phyloP scores from a whole-genome alignment of 2,113 vertebrate species.

The Copsychus sechellarum region DNA sequence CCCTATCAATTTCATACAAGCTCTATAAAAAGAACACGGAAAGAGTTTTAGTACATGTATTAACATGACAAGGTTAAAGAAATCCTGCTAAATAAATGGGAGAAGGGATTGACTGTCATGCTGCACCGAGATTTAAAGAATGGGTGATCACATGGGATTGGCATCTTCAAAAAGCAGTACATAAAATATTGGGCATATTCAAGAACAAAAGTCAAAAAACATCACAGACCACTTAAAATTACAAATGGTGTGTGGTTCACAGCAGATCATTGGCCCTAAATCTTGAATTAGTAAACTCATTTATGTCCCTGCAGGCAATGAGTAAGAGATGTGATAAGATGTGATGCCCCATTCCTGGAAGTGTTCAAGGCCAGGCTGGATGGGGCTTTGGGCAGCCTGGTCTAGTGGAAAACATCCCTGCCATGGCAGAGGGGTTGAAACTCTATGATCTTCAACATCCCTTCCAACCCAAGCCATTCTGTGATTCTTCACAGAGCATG shows the following conservation, averaged over 20 bases:
- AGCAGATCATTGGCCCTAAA: neutral
- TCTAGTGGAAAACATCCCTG: neutral
- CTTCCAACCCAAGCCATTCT: neutral
- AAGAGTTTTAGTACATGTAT: neutral
- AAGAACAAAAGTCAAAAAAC: neutral
- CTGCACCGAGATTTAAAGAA: neutral
- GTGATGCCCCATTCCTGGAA: neutral
- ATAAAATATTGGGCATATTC: neutral
- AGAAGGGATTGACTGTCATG: neutral
- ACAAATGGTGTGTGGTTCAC: neutral
- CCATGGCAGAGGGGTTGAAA: neutral
- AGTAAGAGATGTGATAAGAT: neutral
- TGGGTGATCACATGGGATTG: neutral
- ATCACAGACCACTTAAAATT: neutral
- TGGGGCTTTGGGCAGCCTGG: neutral
- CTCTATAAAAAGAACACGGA: constrained; percentile 2
- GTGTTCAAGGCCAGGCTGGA: neutral
- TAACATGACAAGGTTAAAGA: neutral
- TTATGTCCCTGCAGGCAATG: neutral
- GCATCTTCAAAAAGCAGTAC: neutral
- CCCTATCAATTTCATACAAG: neutral
- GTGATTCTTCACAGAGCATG: neutral
- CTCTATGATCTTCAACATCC: neutral
- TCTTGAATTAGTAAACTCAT: neutral
- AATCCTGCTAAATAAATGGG: neutral